Percentiles rank a stretch among this genome's conserved stretches.
Conservation (phyloP, 2,113 vertebrate genomes). For the Oncorhynchus masou region DNA sequence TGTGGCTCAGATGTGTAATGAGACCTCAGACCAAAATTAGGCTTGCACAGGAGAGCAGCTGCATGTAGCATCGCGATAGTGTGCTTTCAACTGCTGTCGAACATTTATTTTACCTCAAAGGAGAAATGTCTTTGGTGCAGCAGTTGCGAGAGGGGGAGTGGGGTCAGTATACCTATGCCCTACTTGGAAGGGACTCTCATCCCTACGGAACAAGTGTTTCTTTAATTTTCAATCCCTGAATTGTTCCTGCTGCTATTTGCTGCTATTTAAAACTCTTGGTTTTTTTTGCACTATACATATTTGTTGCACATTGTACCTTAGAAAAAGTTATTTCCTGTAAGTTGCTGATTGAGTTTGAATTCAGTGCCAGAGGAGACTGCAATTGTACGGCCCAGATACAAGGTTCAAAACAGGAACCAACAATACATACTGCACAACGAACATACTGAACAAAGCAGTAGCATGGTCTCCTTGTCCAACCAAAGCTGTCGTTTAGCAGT, state of each 20-base stretch:
- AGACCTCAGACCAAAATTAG: slow-evolving; percentile 69
- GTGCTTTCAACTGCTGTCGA: slow-evolving; percentile 15
- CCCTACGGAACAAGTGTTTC: slow-evolving; percentile 40
- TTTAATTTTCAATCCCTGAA: slow-evolving; percentile 57
- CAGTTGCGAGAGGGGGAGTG: slow-evolving; percentile 28
- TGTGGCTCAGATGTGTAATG: slow-evolving; percentile 56
- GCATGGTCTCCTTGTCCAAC: too few species aligned
- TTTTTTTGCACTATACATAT: slow-evolving; percentile 54
- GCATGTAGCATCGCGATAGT: slow-evolving; percentile 34
- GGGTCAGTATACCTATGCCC: slow-evolving; percentile 51
- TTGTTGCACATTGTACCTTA: slow-evolving; percentile 47
- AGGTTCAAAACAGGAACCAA: not conserved
- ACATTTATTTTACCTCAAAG: slow-evolving; percentile 12
- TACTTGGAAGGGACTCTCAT: slow-evolving; percentile 30
- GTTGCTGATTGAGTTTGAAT: not conserved
- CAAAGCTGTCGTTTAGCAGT: too few species aligned
- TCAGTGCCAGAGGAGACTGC: not conserved
- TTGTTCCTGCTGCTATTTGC: slow-evolving; percentile 47
- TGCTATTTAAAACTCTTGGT: slow-evolving; percentile 61
- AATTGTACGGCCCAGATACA: not conserved
- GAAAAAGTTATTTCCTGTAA: slow-evolving; percentile 60
- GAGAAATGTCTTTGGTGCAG: not conserved
- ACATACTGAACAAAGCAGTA: too few species aligned
- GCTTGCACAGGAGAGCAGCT: slow-evolving; percentile 40
- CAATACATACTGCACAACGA: too few species aligned